Conservation (phyloP, 2,888 invertebrate species). For the Carterocephalus palaemon region DNA sequence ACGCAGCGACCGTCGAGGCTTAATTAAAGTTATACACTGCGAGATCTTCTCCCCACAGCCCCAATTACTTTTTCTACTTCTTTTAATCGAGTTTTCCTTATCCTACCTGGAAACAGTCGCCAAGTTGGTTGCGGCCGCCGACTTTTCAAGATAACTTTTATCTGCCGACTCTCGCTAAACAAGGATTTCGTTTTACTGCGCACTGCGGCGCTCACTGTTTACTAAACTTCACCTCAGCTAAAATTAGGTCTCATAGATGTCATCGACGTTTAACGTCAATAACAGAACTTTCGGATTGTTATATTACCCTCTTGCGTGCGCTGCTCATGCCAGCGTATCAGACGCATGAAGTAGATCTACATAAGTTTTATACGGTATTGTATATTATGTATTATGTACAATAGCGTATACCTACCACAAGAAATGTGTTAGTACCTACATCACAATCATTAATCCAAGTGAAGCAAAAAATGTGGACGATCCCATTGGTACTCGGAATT, state of each 20-base stretch:
- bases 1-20: conserved; percentile 32
- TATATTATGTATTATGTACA: no score
- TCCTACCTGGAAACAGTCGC: conserved; percentile 64
- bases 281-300: no score
- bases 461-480: conserved; percentile 39
- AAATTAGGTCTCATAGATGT: conserved; percentile 45
- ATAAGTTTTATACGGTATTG: no score
- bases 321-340: no score
- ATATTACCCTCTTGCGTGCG: no score
- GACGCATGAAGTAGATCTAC: no score
- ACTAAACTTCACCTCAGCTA: conserved; percentile 51
- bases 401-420: no score
- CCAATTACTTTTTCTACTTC: conserved; percentile 62
- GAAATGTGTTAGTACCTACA: no score
- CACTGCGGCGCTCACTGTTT: conserved; percentile 41
- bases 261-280: no score
- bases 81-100: conserved; percentile 66
- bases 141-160: conserved; percentile 63
- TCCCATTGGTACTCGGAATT: conserved; percentile 41
- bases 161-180: conserved; percentile 51
- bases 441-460: conserved; percentile 43
- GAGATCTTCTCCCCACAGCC: conserved; percentile 42
- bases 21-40: conserved; percentile 48
- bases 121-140: conserved; percentile 60
- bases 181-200: conserved; percentile 58